Percentiles rank a stretch among this genome's conserved stretches.
These are phyloP conservation scores for Pogonomyrmex californicus DNA, from an alignment of 1,140 invertebrate species.

Conservation along the genomic window DNA sequence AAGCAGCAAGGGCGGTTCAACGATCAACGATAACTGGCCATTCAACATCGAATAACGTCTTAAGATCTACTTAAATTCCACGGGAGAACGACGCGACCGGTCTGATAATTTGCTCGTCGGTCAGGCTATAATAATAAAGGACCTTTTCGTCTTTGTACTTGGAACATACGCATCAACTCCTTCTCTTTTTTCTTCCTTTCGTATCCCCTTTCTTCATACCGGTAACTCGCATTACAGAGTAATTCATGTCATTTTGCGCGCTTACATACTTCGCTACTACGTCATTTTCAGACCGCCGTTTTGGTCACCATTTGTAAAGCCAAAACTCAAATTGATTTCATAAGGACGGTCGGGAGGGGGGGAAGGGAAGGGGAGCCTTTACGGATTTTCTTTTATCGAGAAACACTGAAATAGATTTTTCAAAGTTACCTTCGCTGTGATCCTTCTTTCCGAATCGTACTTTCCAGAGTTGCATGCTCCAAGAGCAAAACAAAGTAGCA, in stretches of 20 bases:
- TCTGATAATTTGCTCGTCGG: slow-evolving; percentile 41
- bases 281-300: neutral
- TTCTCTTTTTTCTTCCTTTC: neutral
- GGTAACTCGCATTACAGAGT: slow-evolving; percentile 8
- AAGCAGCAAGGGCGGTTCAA: slow-evolving; percentile 61
- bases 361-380: neutral
- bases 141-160: slow-evolving; percentile 52
- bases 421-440: neutral
- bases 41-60: slow-evolving; percentile 62
- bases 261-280: slow-evolving; percentile 3
- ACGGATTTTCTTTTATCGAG: neutral
- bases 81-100: slow-evolving; percentile 44
- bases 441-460: neutral
- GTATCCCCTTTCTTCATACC: neutral
- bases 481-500: neutral
- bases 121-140: slow-evolving; percentile 44
- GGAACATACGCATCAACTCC: slow-evolving; percentile 8
- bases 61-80: slow-evolving; percentile 62
- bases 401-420: neutral
- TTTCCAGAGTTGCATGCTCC: slow-evolving; percentile 19
- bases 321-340: slow-evolving; percentile 1
- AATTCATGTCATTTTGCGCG: slow-evolving; percentile 40
- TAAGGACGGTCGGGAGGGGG: neutral
- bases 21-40: slow-evolving; percentile 61
- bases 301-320: neutral